Base-by-base conservation (phyloP, 1,140 invertebrate species). In the Cyphomyrmex costatus region DNA sequence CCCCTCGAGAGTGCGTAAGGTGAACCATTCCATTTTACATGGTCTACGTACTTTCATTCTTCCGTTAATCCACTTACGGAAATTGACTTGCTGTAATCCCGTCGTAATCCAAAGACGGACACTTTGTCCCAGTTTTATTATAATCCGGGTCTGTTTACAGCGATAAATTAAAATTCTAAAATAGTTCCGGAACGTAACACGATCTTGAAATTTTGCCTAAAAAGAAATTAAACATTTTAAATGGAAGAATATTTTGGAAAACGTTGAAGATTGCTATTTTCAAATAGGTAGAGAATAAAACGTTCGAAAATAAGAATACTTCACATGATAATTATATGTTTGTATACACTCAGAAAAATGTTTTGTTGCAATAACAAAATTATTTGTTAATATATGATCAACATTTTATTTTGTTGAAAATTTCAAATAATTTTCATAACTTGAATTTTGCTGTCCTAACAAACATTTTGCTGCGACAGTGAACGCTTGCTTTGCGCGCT, bases 51-150 rank as follows among this genome's bases (percentile, higher is more conserved):
- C 53, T 61, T 73, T 27, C 36, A 60, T 83, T 60, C 79, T 74
- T 53, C 53, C 70, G 56, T 83, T 68, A 74, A 83, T 83, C 36
- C 53, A 73, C 79, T 83, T 74, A 60, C 36, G 27, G 68, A 73
- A 83, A 83, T 83, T 83, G 79, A 83, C 68, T 83, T 60, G 68
- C 12, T 19, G 79, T 83, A 74, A 83, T 83, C 53, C 27, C 7
- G 27, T 6, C 2, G 14, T 74, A 74, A 74, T 83, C 36, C 24
- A 16, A 49, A 83, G 61, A 80, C 70, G 36, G 7, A 16, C 2
- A 36, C 21, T 27, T 30, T 21, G 16, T 27, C 27, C 5, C 24
- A n/a, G 8, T 82, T 73, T 73, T n/a, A 46, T 80, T 80, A 58
- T 27, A 46, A 73, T 73, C 36, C 19, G 7, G 4, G 0, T 73